Evolutionary conservation across 2,113 vertebrate species (phyloP).

Genomic region (Channa argus): DNA sequence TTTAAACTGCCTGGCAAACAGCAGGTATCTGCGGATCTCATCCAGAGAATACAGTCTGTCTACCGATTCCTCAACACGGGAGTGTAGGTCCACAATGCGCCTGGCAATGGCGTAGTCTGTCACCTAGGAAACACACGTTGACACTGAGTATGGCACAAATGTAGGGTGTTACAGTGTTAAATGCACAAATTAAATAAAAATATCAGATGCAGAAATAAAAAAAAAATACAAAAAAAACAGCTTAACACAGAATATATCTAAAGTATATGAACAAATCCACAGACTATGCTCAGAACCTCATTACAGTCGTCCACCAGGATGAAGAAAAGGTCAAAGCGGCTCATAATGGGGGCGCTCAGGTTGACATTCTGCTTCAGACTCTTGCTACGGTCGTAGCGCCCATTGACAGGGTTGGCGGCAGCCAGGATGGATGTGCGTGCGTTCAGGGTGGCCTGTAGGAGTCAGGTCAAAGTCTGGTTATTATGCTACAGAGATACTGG

Average conservation of each 20-base stretch:
- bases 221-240: not conserved
- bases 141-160: not conserved
- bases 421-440: conserved; percentile 98
- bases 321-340: conserved; percentile 99
- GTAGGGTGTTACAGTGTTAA: too few relatives aligned
- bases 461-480: not conserved
- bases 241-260: not conserved
- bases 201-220: too few relatives aligned
- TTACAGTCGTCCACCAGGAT: conserved; percentile 99
- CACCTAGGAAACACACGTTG: conserved; percentile 80
- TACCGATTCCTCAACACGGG: conserved; percentile 92
- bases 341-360: conserved; percentile 96
- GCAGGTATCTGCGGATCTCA: conserved; percentile 95
- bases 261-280: not conserved
- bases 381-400: conserved; percentile 96
- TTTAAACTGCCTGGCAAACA: conserved; percentile 98
- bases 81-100: conserved; percentile 96
- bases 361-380: conserved; percentile 98
- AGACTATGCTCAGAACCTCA: conserved; percentile 84
- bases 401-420: conserved; percentile 93
- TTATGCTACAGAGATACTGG: not conserved
- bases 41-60: conserved; percentile 95
- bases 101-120: conserved; percentile 98
- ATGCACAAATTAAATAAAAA: too few relatives aligned
- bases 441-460: conserved; percentile 93